Base-by-base conservation (phyloP, 2,797 vertebrate species). In the Xiphorhynchus erythropygius region DNA sequence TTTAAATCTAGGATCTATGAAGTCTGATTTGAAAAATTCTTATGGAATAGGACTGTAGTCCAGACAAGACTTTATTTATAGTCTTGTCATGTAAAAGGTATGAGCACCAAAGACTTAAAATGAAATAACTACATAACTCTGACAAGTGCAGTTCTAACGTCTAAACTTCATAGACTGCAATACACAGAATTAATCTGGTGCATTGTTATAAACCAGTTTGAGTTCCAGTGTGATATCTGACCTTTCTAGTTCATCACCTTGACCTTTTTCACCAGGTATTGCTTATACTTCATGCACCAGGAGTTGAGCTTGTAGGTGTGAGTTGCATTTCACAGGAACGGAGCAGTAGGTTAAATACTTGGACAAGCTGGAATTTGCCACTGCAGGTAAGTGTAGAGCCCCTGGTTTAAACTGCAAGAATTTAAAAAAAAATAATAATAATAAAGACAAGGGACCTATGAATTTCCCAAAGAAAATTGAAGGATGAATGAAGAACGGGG, bases 391-490 rank as follows among this genome's bases (percentile, higher is more conserved):
- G 77, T 7, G 56, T 21, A 73, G 56, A 65, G 22, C 5, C 22
- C 23, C 3, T 5, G 11, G 42, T 37, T 89, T 59, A 46, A 78
- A 42, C 18, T 28, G 18, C 19, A 41, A 75, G 65, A 74, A 11
- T 28, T 52, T 13, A 14, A 49, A 47, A 24, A 49, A 14, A 15
- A 49, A 13, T 13, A 47, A 25, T 11, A 21, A 46, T 10, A 21
- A 46, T 21, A 49, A 62, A 73, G 11, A 35, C 15, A 33, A 41
- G 33, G 35, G 2, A 53, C 30, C 5, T 22, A 0, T 2, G 0
- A 2, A 2, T 39, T 73, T 88, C 44, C 57, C 27, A 69, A 42
- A 85, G 46, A 11, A 18, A 42, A 13, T 24, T 73, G 13, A 49
- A 73, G 17, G 15, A 15, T 50, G 13, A 62, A 25, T 2, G 2